Percentiles rank a stretch among this genome's conserved stretches.
These are phyloP conservation scores for Pteria penguin DNA, from an alignment of 2,888 invertebrate genomes.

Conservation along the genomic window DNA sequence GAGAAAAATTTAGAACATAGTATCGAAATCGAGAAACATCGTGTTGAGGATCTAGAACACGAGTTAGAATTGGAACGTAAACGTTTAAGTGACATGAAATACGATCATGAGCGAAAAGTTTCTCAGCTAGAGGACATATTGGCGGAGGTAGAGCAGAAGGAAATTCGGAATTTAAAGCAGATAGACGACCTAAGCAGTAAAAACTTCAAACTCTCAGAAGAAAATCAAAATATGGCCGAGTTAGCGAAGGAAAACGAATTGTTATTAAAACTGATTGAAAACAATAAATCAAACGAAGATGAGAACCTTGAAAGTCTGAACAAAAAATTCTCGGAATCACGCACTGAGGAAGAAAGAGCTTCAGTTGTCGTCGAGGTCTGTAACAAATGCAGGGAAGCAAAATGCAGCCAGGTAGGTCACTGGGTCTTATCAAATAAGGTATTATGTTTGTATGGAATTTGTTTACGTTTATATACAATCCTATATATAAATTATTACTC, in stretches of 20 bases:
- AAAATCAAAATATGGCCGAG: conserved; percentile 41
- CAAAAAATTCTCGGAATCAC: too few relatives aligned
- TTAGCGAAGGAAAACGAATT: conserved; percentile 16
- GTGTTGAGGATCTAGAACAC: conserved; percentile 26
- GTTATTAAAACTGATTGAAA: conserved; percentile 14
- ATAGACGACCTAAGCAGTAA: conserved; percentile 3
- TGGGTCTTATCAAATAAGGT: too few relatives aligned
- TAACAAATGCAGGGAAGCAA: neutral
- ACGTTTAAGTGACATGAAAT: conserved; percentile 9
- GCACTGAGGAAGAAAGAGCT: too few relatives aligned
- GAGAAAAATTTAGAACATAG: neutral
- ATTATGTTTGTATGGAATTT: too few relatives aligned
- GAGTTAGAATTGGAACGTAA: neutral
- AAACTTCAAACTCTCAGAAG: conserved; percentile 45
- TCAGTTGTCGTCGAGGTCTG: neutral
- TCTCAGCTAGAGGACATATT: conserved; percentile 53
- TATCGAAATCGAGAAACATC: neutral
- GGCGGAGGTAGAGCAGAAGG: conserved; percentile 48
- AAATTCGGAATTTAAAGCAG: conserved; percentile 44
- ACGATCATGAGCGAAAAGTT: conserved; percentile 20
- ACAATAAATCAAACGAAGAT: conserved; percentile 2
- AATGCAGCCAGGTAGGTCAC: neutral
- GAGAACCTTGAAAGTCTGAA: neutral
- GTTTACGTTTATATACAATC: too few relatives aligned
- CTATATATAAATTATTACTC: too few relatives aligned